Evolutionary conservation across 2,113 vertebrate genomes (phyloP), one percentile per base, ranked within the genome.

Genomic region (Cryptomyrus ogoouensis): DNA sequence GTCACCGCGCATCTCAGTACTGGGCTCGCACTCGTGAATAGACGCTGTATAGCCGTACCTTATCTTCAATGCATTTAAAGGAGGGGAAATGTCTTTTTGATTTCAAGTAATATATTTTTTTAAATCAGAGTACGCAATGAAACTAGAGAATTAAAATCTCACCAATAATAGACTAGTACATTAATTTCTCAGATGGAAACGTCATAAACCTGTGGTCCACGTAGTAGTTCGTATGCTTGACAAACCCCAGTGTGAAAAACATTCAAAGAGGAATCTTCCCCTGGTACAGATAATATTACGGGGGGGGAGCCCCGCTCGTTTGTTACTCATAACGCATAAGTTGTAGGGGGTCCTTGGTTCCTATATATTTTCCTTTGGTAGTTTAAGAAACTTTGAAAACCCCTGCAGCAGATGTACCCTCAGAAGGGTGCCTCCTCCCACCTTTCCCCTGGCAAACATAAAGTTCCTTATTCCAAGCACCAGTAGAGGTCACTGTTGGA

Each of bases 21-120:
- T 90, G 95, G 96, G 95, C 95, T 91, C 21, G 95, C 94, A 93
- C 95, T 96, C 94, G 96, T 96, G 96, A 96, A 95, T 95, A 95
- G 96, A 90, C 90, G 90, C 94, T 95, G 96, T 53, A 53, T 5
- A 21, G 17, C 88, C 93, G 94, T 92, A 96, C 96, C 52, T 95
- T 88, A 94, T 93, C 94, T 96, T 92, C 95, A 95, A 85, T 12
- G 19, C 44, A n/a, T 21, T 15, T 46, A 47, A 49, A 49, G 9
- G 21, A 85, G 0, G 19, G 77, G 2, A 62, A n/a, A 62, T n/a
- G 6, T 24, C 6, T 62, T 62, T 62, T 62, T 62, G 56, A 62
- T 62, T 7, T 24, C 0, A 58, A 24, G 56, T 58, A 58, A 58
- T 58, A 58, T 62, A 62, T 24, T 8, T 53, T 52, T 53, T 53